These are phyloP conservation scores for Sterna hirundo DNA, from an alignment of 2,113 vertebrate genomes.

Conservation along the genomic window DNA sequence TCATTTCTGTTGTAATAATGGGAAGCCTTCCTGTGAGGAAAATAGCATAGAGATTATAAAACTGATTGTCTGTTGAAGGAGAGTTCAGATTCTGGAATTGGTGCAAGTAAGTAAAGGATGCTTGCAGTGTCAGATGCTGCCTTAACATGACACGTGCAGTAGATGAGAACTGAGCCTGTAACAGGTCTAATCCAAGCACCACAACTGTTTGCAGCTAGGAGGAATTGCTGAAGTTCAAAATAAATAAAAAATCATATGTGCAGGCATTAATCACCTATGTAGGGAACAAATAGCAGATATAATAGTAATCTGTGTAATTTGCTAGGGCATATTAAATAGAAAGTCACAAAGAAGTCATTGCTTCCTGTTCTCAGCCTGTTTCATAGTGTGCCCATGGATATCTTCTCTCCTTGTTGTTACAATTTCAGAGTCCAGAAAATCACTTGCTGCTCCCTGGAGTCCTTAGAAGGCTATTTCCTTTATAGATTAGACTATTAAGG, in stretches of 20 bases:
- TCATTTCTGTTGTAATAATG: not conserved
- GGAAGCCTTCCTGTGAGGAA: not conserved
- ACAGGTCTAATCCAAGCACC: not conserved
- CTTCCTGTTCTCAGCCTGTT: not conserved
- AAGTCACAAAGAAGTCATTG: not conserved
- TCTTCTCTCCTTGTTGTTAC: not conserved
- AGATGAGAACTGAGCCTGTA: not conserved
- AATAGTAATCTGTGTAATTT: not conserved
- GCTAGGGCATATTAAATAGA: not conserved
- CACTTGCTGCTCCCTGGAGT: not conserved
- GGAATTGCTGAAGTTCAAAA: not conserved
- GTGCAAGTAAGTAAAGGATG: not conserved
- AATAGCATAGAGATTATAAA: not conserved
- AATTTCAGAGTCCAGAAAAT: not conserved
- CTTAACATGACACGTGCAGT: not conserved
- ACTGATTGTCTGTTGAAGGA: not conserved
- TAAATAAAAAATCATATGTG: not conserved
- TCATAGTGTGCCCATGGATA: not conserved
- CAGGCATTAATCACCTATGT: not conserved
- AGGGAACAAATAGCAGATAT: not conserved
- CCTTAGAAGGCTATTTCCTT: not conserved
- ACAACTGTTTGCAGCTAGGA: not conserved
- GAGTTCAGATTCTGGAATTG: not conserved
- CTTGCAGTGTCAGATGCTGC: not conserved
- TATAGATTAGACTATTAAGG: conserved; percentile 10